Percentiles rank a stretch among this genome's conserved stretches.
These are phyloP conservation scores for Hippocampus kuda DNA, from an alignment of 2,797 vertebrate genomes.

Conservation along the genomic window DNA sequence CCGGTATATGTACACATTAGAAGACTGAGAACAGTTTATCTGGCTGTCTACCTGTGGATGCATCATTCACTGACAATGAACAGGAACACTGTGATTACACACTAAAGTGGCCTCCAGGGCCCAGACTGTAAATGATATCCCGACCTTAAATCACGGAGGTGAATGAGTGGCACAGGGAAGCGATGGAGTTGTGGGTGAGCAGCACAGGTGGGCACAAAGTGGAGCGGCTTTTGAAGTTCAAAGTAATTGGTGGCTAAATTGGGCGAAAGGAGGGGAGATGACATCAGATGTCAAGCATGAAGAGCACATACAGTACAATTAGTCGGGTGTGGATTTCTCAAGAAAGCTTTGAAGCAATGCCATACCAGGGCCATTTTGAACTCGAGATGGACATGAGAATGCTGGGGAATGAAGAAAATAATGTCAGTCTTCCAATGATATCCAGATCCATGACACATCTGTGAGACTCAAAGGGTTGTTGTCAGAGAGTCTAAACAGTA, in stretches of 20 bases:
- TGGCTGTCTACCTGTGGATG: constrained; percentile 28
- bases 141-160: constrained; percentile 33
- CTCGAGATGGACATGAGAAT: constrained; percentile 3
- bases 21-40: constrained; percentile 33
- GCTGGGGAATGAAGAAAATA: constrained; percentile 6
- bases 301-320: constrained; percentile 16
- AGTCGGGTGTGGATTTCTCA: constrained; percentile 5
- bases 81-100: constrained; percentile 55
- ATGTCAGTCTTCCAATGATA: constrained; percentile 15
- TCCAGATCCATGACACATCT: constrained; percentile 43
- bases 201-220: constrained; percentile 36
- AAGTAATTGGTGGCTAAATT: constrained; percentile 34
- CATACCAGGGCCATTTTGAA: constrained; percentile 16
- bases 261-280: constrained; percentile 8
- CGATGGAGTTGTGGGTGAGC: constrained; percentile 9
- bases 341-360: constrained; percentile 23
- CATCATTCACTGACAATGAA: constrained; percentile 35
- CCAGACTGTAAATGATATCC: constrained; percentile 50
- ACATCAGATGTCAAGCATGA: constrained; percentile 36
- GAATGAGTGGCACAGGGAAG: constrained; percentile 33
- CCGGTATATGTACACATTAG: constrained; percentile 3
- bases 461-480: constrained; percentile 50
- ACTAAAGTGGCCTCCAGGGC: constrained; percentile 28
- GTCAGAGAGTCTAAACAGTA: constrained; percentile 50
- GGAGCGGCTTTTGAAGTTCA: constrained; percentile 41